Evolutionary conservation across 2,113 vertebrate genomes (phyloP), one percentile per base, ranked within the genome.

Genomic region (Ornithorhynchus anatinus): DNA sequence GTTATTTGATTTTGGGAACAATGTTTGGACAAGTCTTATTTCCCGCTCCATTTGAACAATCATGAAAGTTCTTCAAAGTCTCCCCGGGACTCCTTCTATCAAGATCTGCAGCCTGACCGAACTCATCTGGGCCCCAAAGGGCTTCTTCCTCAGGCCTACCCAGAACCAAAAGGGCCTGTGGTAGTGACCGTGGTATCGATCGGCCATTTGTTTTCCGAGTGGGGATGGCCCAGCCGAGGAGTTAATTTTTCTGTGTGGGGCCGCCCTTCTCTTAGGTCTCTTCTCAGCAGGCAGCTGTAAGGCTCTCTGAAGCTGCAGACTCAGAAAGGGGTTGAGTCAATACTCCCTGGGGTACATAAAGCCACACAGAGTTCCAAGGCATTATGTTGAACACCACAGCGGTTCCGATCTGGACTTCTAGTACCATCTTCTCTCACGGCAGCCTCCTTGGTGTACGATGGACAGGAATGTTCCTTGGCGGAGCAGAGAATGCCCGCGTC

Each of bases 321-420:
- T 72, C 48, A 10, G 6, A 69, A 37, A 11, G 60, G 38, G 33
- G 53, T 39, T 48, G 66, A 77, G 23, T 47, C 32, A 73, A 33
- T 68, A 38, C 62, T 63, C 27, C 48, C 39, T 44, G 36, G 50
- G 54, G 51, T 84, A 64, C 20, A 57, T 27, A 71, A 7, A 48
- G 27, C 60, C 40, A 58, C 82, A 72, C 38, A 4, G 23, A 67
- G 63, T 74, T 39, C 74, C 60, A 52, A 5, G 61, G 35, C 43
- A 44, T 50, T 15, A 48, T 59, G 54, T 15, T 50, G 64, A 47
- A 68, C 5, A 27, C 9, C 7, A 12, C 6, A 6, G 25, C 6
- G 10, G 5, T 39, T 47, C 63, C 52, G n/a, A 4, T 60, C 52
- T 38, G 8, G 6, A 57, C 20, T 23, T 10, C 23, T 43, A 35